Conservation (phyloP, 2,888 invertebrate species). For the Elegia similella region DNA sequence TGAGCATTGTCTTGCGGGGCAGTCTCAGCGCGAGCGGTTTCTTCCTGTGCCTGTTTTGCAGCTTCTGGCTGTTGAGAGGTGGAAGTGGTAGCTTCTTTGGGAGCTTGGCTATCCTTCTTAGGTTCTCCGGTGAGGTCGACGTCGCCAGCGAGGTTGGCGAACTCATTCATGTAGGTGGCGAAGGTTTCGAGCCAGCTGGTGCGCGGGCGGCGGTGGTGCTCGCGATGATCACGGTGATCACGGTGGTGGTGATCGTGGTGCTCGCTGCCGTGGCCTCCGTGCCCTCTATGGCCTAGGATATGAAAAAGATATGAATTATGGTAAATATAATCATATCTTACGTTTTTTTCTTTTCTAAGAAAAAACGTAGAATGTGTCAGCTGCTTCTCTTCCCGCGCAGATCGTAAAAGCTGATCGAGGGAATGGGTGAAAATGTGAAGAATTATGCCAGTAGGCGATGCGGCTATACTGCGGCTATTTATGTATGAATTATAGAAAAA, state of each 20-base stretch:
- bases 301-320: no score
- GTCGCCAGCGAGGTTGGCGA: slow-evolving; percentile 74
- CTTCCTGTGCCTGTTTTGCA: not conserved
- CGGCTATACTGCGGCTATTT: no score
- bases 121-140: slow-evolving; percentile 31
- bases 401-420: no score
- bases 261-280: slow-evolving; percentile 34
- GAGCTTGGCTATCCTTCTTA: not conserved
- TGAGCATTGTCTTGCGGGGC: slow-evolving; percentile 26
- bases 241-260: slow-evolving; percentile 38
- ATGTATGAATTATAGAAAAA: no score
- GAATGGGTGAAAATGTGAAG: no score
- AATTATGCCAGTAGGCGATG: no score
- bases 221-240: slow-evolving; percentile 36
- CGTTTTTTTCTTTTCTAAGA: no score
- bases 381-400: no score
- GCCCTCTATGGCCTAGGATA: slow-evolving; percentile 24
- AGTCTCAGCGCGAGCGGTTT: slow-evolving; percentile 6
- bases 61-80: slow-evolving; percentile 29
- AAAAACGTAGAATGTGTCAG: no score
- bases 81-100: slow-evolving; percentile 29
- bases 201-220: slow-evolving; percentile 38
- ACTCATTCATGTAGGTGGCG: slow-evolving; percentile 76
- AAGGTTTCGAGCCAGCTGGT: slow-evolving; percentile 74
- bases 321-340: no score